Evolutionary conservation across 2,888 invertebrate species (phyloP), one percentile per base, ranked within the genome.

Genomic region (Neocrepidodera transversa): DNA sequence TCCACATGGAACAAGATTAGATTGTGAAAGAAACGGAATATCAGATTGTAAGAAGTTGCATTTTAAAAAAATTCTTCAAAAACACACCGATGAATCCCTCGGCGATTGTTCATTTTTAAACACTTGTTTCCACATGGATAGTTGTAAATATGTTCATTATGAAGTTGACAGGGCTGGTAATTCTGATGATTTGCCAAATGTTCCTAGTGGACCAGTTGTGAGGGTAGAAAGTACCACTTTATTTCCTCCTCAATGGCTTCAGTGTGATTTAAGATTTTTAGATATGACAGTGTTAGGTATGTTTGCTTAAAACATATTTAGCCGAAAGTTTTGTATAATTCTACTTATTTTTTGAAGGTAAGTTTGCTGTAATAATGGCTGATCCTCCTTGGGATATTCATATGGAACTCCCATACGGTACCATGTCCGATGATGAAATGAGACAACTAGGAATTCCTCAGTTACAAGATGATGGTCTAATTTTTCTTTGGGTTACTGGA

Each of bases 331-430:
- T 36, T 13, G 6, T 23, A 23, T 23, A 23, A 5, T 5, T 23
- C 3, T 23, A 23, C 6, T 5, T 23, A 23, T 13, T 23, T 20
- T 7, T 71, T 65, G 63, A 78, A 84, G 91, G 92, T n/a, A 97
- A 98, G 82, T 98, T 97, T 82, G 93, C 97, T 0, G 97, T 98
- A 2, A 94, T 98, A 67, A 98, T 98, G 98, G 97, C 97, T 26
- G 96, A 97, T 79, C 97, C 97, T 0, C 98, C 97, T 0, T 98
- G 97, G 98, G 98, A 98, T 76, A 98, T 98, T 68, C 97, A 98
- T 78, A 98, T 98, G 97, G 97, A 98, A 80, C 82, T 98, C 42
- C 97, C 97, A 0, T 98, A 98, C 78, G 98, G 97, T 1, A 98
- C 97, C 0, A 95, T 98, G 95, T 95, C 95, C 0, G 97, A 98